phyloP scores from a whole-genome alignment of 1,140 invertebrate species.

The Drosophila trapezifrons region DNA sequence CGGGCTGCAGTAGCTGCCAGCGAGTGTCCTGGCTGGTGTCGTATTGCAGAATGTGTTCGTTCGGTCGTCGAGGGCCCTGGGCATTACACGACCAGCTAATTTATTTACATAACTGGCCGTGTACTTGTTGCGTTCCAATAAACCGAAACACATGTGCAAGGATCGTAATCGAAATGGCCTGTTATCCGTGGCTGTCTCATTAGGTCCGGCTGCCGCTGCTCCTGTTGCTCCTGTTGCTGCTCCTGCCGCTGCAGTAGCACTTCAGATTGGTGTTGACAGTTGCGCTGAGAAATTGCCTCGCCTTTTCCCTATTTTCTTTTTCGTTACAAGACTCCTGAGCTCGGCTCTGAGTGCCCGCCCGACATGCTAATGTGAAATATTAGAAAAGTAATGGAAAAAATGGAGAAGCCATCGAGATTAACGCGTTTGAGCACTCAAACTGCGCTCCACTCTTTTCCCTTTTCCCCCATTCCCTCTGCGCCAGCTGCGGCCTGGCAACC shows the following conservation, averaged over 20 bases:
- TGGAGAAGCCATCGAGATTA: slow-evolving; percentile 64
- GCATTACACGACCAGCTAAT: slow-evolving; percentile 65
- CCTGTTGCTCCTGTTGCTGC: slow-evolving; percentile 24
- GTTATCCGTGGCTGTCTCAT: slow-evolving; percentile 40
- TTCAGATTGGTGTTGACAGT: slow-evolving; percentile 79
- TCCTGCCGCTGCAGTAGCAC: slow-evolving; percentile 54
- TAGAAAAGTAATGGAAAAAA: slow-evolving; percentile 70
- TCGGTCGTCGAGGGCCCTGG: slow-evolving; percentile 43
- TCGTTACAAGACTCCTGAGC: slow-evolving; percentile 14
- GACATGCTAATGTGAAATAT: slow-evolving; percentile 68
- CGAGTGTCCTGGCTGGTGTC: slow-evolving; percentile 53
- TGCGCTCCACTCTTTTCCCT: slow-evolving; percentile 48
- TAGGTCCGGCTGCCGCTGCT: slow-evolving; percentile 32
- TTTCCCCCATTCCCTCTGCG: slow-evolving; percentile 21
- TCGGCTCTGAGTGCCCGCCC: slow-evolving; percentile 32
- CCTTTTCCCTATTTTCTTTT: slow-evolving; percentile 19
- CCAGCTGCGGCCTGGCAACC: slow-evolving; percentile 39
- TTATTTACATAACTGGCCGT: slow-evolving; percentile 60
- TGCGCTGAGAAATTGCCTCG: slow-evolving; percentile 68
- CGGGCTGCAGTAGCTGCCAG: slow-evolving; percentile 57
- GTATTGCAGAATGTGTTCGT: slow-evolving; percentile 58
- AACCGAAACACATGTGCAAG: slow-evolving; percentile 58
- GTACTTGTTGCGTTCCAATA: slow-evolving; percentile 36
- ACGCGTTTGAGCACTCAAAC: slow-evolving; percentile 59
- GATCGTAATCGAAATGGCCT: slow-evolving; percentile 46